Evolutionary conservation across 2,888 invertebrate genomes (phyloP).

Genomic region (Pollenia angustigena): DNA sequence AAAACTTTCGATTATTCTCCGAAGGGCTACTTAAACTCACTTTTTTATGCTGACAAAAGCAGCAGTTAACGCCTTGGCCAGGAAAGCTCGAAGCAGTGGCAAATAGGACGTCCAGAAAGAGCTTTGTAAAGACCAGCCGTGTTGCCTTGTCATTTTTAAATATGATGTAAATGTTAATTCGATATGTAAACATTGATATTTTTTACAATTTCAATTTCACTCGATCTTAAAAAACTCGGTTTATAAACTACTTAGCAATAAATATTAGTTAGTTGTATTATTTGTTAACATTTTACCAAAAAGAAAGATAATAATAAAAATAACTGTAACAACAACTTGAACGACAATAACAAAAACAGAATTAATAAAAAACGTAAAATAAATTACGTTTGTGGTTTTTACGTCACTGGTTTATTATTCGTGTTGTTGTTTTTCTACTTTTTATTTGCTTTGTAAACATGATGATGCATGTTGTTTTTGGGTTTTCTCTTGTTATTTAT

Average conservation of each 20-base stretch:
- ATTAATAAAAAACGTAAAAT: constrained; percentile 26
- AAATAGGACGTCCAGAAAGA: too few species aligned
- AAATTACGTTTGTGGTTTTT: constrained; percentile 68
- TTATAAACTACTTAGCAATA: background rate
- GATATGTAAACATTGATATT: too few species aligned
- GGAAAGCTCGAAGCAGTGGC: too few species aligned
- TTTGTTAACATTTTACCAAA: constrained; percentile 24
- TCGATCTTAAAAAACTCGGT: too few species aligned
- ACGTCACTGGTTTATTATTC: constrained; percentile 64
- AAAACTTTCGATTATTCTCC: too few species aligned
- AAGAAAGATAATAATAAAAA: background rate
- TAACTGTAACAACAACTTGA: constrained; percentile 1
- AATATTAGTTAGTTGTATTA: background rate
- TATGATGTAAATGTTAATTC: too few species aligned
- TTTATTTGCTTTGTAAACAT: constrained; percentile 48
- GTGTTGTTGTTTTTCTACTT: constrained; percentile 4
- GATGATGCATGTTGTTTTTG: constrained; percentile 37
- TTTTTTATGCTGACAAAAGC: too few species aligned
- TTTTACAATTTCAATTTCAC: too few species aligned
- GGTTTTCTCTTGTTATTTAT: constrained; percentile 20
- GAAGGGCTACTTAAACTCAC: too few species aligned
- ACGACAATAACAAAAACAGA: constrained; percentile 6
- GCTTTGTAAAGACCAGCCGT: too few species aligned
- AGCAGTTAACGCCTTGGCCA: too few species aligned
- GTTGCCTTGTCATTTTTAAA: too few species aligned